A percentile compares a stretch with the other conserved stretches of the same genome.
Evolutionary conservation across 1,140 invertebrate species (phyloP).

Genomic region (Hycleus phaleratus): DNA sequence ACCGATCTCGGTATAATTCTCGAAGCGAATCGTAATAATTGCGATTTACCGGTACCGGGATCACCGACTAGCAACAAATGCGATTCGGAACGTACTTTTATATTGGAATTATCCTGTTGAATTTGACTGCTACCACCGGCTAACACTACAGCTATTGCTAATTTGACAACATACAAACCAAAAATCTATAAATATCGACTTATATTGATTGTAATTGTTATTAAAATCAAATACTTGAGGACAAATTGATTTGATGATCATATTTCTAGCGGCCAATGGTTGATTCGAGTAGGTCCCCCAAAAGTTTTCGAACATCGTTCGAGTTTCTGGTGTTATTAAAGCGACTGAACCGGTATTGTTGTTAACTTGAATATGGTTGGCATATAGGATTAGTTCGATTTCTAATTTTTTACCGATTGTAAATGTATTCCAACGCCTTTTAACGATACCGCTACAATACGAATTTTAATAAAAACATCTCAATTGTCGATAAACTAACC

Average conservation of each 20-base stretch:
- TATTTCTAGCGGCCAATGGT: constrained; percentile 51
- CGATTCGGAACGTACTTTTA: constrained; percentile 39
- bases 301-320: constrained; percentile 64
- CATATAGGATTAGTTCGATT: constrained; percentile 63
- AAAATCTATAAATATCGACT: constrained; percentile 56
- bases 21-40: constrained; percentile 71
- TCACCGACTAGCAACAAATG: constrained; percentile 86
- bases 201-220: too few relatives aligned
- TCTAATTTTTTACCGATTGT: constrained; percentile 52
- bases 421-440: constrained; percentile 62
- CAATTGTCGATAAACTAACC: constrained; percentile 43
- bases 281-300: constrained; percentile 59
- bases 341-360: constrained; percentile 58
- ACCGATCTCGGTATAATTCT: constrained; percentile 70
- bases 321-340: constrained; percentile 60
- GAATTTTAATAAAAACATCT: neutral
- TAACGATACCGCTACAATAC: constrained; percentile 63
- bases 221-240: neutral
- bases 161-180: constrained; percentile 80
- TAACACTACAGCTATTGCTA: constrained; percentile 67
- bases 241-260: neutral
- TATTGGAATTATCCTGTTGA: constrained; percentile 17
- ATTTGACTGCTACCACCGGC: constrained; percentile 50
- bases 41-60: constrained; percentile 86
- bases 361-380: constrained; percentile 65